Evolutionary conservation across 1,140 invertebrate genomes (phyloP).

Genomic region (Panagrolaimus sp.): DNA sequence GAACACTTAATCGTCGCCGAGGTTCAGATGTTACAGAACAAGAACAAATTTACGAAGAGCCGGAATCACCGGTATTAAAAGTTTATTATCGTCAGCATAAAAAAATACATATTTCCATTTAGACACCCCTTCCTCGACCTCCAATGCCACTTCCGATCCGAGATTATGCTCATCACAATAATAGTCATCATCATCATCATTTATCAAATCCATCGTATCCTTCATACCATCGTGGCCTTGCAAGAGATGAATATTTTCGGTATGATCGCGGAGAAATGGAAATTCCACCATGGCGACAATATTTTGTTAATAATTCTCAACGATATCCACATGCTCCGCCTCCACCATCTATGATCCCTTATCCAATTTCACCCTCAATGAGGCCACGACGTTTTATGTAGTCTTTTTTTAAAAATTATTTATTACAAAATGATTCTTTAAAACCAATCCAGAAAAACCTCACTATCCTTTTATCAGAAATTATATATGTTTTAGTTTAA

Average conservation of each 20-base stretch:
- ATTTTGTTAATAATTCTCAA: conserved; percentile 71
- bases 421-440: no score
- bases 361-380: conserved; percentile 69
- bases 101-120: no score
- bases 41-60: conserved; percentile 43
- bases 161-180: not conserved
- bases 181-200: not conserved
- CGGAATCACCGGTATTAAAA: conserved; percentile 24
- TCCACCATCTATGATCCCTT: conserved; percentile 75
- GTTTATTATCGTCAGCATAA: not conserved
- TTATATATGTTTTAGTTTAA: no score
- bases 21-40: conserved; percentile 12
- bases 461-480: no score
- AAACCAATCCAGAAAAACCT: no score
- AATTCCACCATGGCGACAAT: conserved; percentile 6
- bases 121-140: conserved; percentile 11
- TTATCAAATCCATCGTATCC: not conserved
- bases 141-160: not conserved
- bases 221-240: conserved; percentile 24
- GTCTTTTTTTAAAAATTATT: not conserved
- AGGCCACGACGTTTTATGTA: conserved; percentile 9
- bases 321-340: conserved; percentile 69
- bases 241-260: conserved; percentile 20
- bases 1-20: conserved; percentile 14
- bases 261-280: conserved; percentile 14